Conservation (phyloP, 2,888 invertebrate genomes). For the Alviniconcha strummeri region DNA sequence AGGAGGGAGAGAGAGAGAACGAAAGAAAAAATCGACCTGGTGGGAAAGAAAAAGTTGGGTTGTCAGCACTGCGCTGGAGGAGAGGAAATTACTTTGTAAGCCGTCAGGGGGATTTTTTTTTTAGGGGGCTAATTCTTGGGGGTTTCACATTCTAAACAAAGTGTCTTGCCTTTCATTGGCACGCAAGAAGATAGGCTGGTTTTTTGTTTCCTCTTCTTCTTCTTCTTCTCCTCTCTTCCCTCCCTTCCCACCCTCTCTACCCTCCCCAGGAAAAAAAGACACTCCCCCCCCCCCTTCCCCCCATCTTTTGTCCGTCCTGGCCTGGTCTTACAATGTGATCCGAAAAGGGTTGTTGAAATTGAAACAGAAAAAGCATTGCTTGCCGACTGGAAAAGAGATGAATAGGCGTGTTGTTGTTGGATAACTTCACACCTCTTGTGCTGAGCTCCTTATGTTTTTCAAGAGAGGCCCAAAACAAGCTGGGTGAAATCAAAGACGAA, state of each 20-base stretch:
- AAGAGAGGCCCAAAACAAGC: neutral
- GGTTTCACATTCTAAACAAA: constrained; percentile 13
- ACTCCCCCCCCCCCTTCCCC: neutral
- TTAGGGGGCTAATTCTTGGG: neutral
- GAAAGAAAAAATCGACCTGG: constrained; percentile 2
- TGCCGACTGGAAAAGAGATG: neutral
- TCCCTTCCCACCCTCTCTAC: neutral
- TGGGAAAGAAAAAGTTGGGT: neutral
- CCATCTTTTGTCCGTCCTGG: neutral
- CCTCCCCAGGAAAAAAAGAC: neutral
- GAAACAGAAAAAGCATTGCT: neutral
- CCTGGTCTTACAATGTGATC: neutral
- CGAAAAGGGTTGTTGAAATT: constrained; percentile 9
- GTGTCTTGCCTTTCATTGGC: constrained; percentile 3
- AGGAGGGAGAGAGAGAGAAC: neutral
- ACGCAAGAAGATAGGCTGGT: neutral
- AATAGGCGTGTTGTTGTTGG: neutral
- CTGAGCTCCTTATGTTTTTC: neutral
- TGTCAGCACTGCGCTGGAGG: constrained; percentile 10
- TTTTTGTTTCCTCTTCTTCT: neutral
- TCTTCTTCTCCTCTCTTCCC: neutral
- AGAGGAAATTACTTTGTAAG: constrained; percentile 31
- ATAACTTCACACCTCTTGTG: neutral
- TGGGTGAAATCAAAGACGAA: neutral
- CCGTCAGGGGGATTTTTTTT: constrained; percentile 17